Conservation (phyloP, 2,888 invertebrate genomes). For the Acanthoscelides obtectus region DNA sequence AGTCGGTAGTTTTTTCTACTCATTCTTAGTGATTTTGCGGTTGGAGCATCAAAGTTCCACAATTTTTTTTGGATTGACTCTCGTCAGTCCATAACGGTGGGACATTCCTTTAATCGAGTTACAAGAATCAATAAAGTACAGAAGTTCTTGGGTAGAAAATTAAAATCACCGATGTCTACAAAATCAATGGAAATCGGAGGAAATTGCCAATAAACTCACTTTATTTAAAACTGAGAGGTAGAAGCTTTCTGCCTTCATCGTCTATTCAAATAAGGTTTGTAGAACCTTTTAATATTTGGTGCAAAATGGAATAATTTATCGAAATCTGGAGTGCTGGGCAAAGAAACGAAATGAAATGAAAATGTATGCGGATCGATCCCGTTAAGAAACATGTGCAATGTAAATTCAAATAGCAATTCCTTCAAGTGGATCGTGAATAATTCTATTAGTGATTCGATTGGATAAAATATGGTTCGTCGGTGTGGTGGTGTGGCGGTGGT, state of each 20-base stretch:
- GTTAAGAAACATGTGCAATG: constrained; percentile 27
- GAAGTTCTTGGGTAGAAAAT: constrained; percentile 8
- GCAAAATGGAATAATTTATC: constrained; percentile 27
- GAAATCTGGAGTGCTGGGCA: constrained; percentile 15
- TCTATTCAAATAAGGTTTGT: constrained; percentile 25
- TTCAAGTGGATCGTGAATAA: constrained; percentile 36
- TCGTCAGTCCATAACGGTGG: no score
- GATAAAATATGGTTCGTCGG: constrained; percentile 28
- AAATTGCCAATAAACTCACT: constrained; percentile 27
- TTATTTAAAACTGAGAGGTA: constrained; percentile 22
- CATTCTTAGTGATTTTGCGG: no score
- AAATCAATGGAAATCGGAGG: constrained; percentile 23
- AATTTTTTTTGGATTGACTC: no score
- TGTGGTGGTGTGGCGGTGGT: neutral
- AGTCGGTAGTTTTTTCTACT: no score
- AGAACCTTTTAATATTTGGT: constrained; percentile 25
- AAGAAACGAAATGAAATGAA: constrained; percentile 11
- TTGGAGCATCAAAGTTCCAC: no score
- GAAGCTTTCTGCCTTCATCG: constrained; percentile 24
- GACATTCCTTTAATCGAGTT: neutral
- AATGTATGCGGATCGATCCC: constrained; percentile 8
- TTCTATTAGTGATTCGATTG: constrained; percentile 37
- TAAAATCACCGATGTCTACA: constrained; percentile 17
- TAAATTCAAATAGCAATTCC: constrained; percentile 34
- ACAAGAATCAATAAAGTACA: neutral